Evolutionary conservation across 2,888 invertebrate genomes (phyloP).

Genomic region (Brachyptera risi): DNA sequence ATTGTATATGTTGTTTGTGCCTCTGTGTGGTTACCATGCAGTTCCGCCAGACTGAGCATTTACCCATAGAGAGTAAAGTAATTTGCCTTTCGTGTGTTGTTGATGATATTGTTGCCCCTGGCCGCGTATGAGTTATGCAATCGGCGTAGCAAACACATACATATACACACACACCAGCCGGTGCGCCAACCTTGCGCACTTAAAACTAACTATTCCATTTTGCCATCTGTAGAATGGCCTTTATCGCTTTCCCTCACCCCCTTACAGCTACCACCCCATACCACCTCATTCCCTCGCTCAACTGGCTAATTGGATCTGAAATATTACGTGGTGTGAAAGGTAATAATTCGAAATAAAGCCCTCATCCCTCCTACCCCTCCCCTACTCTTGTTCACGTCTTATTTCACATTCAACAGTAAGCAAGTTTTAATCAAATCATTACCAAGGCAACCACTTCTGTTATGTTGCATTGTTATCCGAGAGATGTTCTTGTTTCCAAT

Average conservation of each 20-base stretch:
- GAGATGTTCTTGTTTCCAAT: too few relatives aligned
- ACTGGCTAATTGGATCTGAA: constrained; percentile 13
- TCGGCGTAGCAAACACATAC: neutral
- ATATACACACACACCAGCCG: neutral
- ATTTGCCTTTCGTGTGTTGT: too few relatives aligned
- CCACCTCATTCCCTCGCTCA: neutral
- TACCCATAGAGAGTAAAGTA: too few relatives aligned
- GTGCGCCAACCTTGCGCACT: neutral
- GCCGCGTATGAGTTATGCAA: constrained; percentile 11
- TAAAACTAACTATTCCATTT: neutral
- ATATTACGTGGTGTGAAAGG: constrained; percentile 22
- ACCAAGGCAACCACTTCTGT: too few relatives aligned
- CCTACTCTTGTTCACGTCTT: too few relatives aligned
- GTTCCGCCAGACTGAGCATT: too few relatives aligned
- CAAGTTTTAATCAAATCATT: constrained; percentile 10
- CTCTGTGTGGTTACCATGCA: too few relatives aligned
- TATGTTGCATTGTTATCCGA: too few relatives aligned
- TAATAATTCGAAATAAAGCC: constrained; percentile 12
- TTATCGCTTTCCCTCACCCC: neutral
- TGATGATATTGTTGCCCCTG: constrained; percentile 4
- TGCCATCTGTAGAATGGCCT: neutral
- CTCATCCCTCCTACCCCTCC: too few relatives aligned
- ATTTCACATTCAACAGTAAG: neutral
- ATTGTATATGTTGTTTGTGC: too few relatives aligned
- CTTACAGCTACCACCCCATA: too few relatives aligned